Evolutionary conservation across 1,140 invertebrate species (phyloP), one percentile per base, ranked within the genome.

Genomic region (Drosophila saltans): DNA sequence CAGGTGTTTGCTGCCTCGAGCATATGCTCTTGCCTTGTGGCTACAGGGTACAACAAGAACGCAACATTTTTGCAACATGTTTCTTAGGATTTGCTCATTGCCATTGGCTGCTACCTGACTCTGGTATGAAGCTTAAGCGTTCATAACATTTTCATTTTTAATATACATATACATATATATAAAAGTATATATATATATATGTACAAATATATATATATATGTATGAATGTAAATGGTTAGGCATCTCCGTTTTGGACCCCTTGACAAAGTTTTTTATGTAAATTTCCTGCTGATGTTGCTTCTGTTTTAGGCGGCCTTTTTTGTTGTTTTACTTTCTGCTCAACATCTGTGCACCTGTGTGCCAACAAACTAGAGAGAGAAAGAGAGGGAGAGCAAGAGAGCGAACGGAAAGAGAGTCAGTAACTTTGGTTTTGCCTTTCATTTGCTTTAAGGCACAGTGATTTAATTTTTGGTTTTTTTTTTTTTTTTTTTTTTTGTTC

Each of bases 221-320:
- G 70, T 59, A 62, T 69, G 56, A 48, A 60, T 39, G 28, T 16
- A 9, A 43, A 43, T 43, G 24, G 45, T 52, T 21, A 10, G 26
- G 8, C 69, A 33, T 40, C 24, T 7, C 33, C 24, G 36, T 30
- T 39, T 58, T 39, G 26, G 55, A 66, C 59, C 59, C 60, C 72
- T 56, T 80, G 72, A 82, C 79, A 82, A 86, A 85, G 80, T 86
- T 86, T 82, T 86, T 88, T 86, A 88, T 86, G 82, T 86, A 86
- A 86, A 86, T 86, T 86, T 67, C 68, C 56, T 61, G 71, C 41
- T 71, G 55, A 67, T 76, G 68, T 40, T 66, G 62, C 60, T 65
- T 58, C 72, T 66, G 75, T 72, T 74, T 58, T 57, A 69, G 71
- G 52, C 60, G 55, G 63, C 72, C 59, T 64, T 66, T 75, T 65